Conservation (phyloP, 2,797 vertebrate genomes). For the Myotis pilosus region DNA sequence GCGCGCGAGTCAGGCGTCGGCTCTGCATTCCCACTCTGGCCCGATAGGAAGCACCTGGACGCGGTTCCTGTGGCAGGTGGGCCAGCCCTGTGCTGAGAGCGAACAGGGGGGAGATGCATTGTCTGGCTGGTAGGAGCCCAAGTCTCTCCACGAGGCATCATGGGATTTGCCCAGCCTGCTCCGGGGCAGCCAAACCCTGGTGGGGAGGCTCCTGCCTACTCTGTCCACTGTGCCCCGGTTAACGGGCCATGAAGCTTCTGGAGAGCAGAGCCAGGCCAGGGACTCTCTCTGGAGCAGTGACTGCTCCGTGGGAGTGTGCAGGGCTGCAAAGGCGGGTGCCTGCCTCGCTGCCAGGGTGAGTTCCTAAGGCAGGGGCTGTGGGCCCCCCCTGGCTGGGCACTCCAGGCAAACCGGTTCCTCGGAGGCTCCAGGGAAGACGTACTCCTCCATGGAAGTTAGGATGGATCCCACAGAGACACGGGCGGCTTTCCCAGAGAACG, state of each 20-base stretch:
- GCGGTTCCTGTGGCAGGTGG: accelerated
- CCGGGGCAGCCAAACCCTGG: not conserved
- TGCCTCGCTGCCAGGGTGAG: accelerated
- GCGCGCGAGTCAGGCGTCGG: accelerated
- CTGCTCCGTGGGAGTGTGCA: not conserved
- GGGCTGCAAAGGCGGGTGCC: not conserved
- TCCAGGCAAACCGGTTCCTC: not conserved
- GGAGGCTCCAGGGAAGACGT: not conserved
- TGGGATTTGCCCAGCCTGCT: not conserved
- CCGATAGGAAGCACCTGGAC: not conserved
- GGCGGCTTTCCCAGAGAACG: not conserved
- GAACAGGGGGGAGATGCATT: not conserved
- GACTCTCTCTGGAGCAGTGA: not conserved
- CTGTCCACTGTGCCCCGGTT: not conserved
- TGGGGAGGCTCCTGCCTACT: not conserved
- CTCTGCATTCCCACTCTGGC: not conserved
- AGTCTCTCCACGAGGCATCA: not conserved
- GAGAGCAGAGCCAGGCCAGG: not conserved
- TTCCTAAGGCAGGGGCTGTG: no score
- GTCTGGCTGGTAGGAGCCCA: not conserved
- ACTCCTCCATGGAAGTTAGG: no score
- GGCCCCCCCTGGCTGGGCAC: not conserved
- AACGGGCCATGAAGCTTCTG: not conserved
- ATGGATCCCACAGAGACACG: not conserved
- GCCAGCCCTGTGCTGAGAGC: not conserved